Evolutionary conservation across 1,140 invertebrate genomes (phyloP), one percentile per base, ranked within the genome.

Genomic region (Triops cancriformis): DNA sequence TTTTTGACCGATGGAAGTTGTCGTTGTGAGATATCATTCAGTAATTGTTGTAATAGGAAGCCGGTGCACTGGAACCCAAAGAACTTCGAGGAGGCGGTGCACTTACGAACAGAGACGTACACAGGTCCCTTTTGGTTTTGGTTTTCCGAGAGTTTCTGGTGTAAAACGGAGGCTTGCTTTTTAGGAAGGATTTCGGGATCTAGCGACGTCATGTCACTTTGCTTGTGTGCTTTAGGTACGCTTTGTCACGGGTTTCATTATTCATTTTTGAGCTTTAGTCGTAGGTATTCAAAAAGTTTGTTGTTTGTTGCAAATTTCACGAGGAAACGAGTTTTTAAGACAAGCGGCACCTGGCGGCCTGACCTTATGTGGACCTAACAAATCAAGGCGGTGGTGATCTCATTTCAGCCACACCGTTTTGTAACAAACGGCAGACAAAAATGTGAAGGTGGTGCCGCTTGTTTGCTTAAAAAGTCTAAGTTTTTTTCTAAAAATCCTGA

Each of bases 141-240:
- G 2, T 37, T 37, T 37, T 4, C 31, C 2, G 31, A 37, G 31
- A 7, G 31, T 37, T 37, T 37, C 7, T 37, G 31, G 7, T 2
- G 2, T 37, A 37, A 37, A 37, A 37, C 7, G 0, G 51, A 64
- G 51, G 14, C 51, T 64, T 64, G 51, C 51, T 64, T 64, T 64
- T 64, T 64, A 0, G 51, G 51, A 18, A 23, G 51, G 7, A 37
- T 64, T 64, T 64, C 14, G 14, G 51, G 51, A 23, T 64, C 23
- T 64, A 64, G 23, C 5, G 14, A 64, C 23, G 51, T 64, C 51
- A 18, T 64, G 51, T 64, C 9, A 64, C 14, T 64, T 64, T 18
- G 51, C 51, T 64, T 64, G 51, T 64, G 51, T 64, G 51, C 51
- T 64, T 64, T 64, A 64, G 51, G 51, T 64, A 64, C 51, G 51